phyloP scores from a whole-genome alignment of 2,888 invertebrate genomes.

The Drosophila hawaiiensis region DNA sequence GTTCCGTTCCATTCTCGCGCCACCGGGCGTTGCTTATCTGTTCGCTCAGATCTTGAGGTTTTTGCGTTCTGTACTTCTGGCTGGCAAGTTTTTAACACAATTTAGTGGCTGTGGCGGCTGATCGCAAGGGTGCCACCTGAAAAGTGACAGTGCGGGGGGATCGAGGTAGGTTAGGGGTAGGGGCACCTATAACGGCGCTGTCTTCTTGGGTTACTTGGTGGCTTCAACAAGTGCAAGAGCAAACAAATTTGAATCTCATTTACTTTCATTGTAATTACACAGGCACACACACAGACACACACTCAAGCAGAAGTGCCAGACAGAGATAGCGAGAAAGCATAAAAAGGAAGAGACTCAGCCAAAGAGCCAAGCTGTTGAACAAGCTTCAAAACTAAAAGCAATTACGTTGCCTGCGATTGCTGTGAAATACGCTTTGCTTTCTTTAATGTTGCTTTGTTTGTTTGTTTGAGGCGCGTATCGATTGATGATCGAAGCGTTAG shows the following conservation, averaged over 20 bases:
- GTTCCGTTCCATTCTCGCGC: conserved; percentile 61
- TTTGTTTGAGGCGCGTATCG: conserved; percentile 10
- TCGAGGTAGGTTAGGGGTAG: neutral
- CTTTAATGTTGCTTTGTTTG: conserved; percentile 3
- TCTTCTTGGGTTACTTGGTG: conserved; percentile 64
- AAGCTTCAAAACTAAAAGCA: conserved; percentile 1
- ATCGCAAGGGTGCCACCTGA: conserved; percentile 56
- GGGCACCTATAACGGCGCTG: conserved; percentile 51
- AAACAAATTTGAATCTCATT: conserved; percentile 76
- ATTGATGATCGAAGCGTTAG: neutral
- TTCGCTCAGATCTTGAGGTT: conserved; percentile 75
- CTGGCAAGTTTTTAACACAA: conserved; percentile 76
- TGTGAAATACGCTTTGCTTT: conserved; percentile 4
- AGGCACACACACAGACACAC: neutral
- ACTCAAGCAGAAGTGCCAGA: conserved; percentile 5
- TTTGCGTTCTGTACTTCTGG: conserved; percentile 77
- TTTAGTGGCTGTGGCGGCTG: conserved; percentile 68
- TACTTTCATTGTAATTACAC: conserved; percentile 69
- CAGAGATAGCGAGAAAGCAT: neutral
- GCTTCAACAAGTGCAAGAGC: conserved; percentile 59
- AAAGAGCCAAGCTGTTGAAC: neutral
- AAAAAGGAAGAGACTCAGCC: neutral
- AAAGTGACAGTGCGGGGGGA: conserved; percentile 19
- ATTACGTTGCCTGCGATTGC: conserved; percentile 15
- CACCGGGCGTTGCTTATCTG: conserved; percentile 66